Percentiles rank a stretch among this genome's conserved stretches.
These are phyloP conservation scores for Blera fallax DNA, from an alignment of 2,888 invertebrate species.

Conservation along the genomic window DNA sequence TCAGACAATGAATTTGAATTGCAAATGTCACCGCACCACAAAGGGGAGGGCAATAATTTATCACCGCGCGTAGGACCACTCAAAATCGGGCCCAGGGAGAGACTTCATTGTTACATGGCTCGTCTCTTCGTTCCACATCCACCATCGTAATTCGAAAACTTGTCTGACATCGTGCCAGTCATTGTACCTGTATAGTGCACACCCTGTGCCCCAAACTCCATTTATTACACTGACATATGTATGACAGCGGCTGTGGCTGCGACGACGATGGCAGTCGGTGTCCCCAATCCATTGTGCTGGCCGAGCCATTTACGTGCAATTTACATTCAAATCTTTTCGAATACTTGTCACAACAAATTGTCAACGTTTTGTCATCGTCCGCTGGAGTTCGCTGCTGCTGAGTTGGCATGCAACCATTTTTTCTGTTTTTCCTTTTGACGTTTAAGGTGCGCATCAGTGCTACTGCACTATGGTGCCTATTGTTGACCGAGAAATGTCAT, in stretches of 20 bases:
- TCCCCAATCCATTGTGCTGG: slow-evolving; percentile 43
- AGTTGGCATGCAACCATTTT: slow-evolving; percentile 33
- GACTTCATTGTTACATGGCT: neutral
- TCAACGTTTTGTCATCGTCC: slow-evolving; percentile 56
- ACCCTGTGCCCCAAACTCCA: slow-evolving; percentile 7
- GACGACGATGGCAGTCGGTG: neutral
- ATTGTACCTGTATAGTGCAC: neutral
- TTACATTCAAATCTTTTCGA: slow-evolving; percentile 60
- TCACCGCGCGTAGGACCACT: slow-evolving; percentile 34
- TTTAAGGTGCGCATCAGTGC: slow-evolving; percentile 47
- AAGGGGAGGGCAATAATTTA: slow-evolving; percentile 49
- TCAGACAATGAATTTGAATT: slow-evolving; percentile 59
- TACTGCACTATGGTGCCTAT: slow-evolving; percentile 45
- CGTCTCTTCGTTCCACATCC: neutral
- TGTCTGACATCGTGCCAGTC: neutral
- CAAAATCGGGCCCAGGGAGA: neutral
- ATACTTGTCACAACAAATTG: slow-evolving; percentile 62
- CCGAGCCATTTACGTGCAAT: slow-evolving; percentile 20
- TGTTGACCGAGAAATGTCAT: slow-evolving; percentile 63
- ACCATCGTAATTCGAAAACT: neutral
- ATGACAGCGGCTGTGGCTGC: neutral
- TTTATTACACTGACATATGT: slow-evolving; percentile 34
- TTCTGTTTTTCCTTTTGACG: slow-evolving; percentile 42
- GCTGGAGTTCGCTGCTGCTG: neutral
- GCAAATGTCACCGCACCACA: slow-evolving; percentile 56